A percentile compares a stretch with the other conserved stretches of the same genome.
These are phyloP conservation scores for Cosmopolites sordidus DNA, from an alignment of 2,888 invertebrate species.

Conservation along the genomic window DNA sequence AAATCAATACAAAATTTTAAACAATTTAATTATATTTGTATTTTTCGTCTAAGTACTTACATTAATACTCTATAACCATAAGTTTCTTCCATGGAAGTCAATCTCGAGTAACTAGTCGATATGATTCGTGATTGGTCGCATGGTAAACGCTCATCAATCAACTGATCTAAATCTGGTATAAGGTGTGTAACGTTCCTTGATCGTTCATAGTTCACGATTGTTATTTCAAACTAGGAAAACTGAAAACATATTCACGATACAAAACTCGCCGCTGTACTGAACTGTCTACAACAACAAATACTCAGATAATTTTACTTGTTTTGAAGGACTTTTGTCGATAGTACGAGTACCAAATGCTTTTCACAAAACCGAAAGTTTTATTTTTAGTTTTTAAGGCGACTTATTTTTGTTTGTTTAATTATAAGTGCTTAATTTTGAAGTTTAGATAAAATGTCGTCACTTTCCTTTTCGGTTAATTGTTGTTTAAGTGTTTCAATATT, in stretches of 20 bases:
- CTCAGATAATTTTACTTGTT: background rate
- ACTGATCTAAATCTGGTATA: constrained; percentile 7
- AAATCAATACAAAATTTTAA: no score
- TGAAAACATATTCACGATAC: background rate
- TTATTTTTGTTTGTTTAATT: no score
- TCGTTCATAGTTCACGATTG: constrained; percentile 5
- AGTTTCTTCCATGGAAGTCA: background rate
- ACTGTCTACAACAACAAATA: background rate
- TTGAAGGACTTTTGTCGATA: constrained; percentile 1
- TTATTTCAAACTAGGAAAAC: no score
- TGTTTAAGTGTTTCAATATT: no score
- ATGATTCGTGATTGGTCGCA: constrained; percentile 15
- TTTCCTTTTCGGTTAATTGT: no score
- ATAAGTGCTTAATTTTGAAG: no score
- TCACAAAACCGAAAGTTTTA: no score
- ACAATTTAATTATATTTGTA: no score
- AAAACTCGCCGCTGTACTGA: background rate
- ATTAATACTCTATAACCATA: constrained; percentile 8
- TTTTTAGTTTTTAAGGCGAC: no score
- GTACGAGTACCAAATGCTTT: background rate
- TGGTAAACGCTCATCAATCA: constrained; percentile 10
- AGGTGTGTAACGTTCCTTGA: constrained; percentile 2
- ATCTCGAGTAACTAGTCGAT: constrained; percentile 5
- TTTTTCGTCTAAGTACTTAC: no score
- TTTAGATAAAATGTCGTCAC: no score